These are phyloP conservation scores for Hypomesus transpacificus DNA, from an alignment of 2,113 vertebrate species.

Conservation along the genomic window DNA sequence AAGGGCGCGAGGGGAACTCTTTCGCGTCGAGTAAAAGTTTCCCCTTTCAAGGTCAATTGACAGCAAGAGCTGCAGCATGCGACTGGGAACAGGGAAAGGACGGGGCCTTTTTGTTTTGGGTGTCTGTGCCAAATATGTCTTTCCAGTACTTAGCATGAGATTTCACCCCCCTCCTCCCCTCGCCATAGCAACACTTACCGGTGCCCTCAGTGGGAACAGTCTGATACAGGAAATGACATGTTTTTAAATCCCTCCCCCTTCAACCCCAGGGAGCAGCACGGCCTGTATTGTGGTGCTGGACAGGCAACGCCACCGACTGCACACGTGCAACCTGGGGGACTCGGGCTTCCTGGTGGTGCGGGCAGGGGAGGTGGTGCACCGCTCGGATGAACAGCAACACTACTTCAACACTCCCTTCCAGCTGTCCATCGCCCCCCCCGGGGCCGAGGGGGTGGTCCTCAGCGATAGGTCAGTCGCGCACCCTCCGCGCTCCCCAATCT, in stretches of 20 bases:
- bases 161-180: not conserved
- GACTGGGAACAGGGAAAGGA: not conserved
- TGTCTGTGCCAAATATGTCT: not conserved
- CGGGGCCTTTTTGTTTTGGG: conserved; percentile 1
- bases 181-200: not conserved
- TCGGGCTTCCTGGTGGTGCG: conserved; percentile 95
- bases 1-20: not conserved
- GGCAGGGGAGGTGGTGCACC: conserved; percentile 92
- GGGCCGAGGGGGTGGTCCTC: conserved; percentile 87
- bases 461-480: conserved; percentile 70
- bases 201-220: not conserved
- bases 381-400: conserved; percentile 95
- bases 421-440: conserved; percentile 91
- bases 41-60: conserved; percentile 30
- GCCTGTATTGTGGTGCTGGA: conserved; percentile 93
- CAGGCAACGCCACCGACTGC: conserved; percentile 86
- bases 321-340: conserved; percentile 95
- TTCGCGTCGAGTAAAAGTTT: conserved; percentile 25
- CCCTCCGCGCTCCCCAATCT: not conserved
- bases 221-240: not conserved
- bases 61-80: not conserved
- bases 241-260: conserved; percentile 3
- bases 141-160: not conserved
- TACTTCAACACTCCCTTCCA: conserved; percentile 96
- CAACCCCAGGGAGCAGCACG: conserved; percentile 87